Evolutionary conservation across 2,888 invertebrate genomes (phyloP).

Genomic region (Ptychoptera albimana): DNA sequence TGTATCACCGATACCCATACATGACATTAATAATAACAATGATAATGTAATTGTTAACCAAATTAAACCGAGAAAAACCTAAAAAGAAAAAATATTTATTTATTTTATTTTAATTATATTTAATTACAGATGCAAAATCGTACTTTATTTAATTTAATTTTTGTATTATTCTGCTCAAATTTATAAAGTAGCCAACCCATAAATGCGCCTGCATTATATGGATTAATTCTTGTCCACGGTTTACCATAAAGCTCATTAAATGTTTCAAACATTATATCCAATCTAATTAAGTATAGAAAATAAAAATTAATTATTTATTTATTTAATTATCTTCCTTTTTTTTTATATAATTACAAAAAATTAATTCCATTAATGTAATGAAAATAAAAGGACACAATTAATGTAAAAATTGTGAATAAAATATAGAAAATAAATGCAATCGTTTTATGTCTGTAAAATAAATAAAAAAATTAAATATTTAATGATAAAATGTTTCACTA

Average conservation of each 20-base stretch:
- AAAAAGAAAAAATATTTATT: neutral
- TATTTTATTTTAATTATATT: no score
- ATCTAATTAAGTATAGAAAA: slow-evolving; percentile 12
- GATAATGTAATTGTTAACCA: slow-evolving; percentile 13
- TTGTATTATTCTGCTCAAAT: slow-evolving; percentile 1
- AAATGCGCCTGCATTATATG: slow-evolving; percentile 19
- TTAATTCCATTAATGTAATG: neutral
- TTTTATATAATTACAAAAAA: neutral
- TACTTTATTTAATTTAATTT: no score
- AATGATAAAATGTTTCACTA: neutral
- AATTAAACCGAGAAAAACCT: slow-evolving; percentile 12
- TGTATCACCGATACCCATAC: slow-evolving; percentile 8
- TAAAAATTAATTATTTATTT: neutral
- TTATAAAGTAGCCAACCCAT: slow-evolving; percentile 18
- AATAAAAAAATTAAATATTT: no score
- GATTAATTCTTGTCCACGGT: slow-evolving; percentile 20
- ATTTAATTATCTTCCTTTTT: neutral
- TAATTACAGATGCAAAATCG: no score
- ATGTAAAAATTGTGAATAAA: neutral
- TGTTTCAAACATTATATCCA: slow-evolving; percentile 19
- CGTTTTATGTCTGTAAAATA: no score
- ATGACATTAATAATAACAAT: no score
- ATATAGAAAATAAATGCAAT: neutral
- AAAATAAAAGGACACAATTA: neutral
- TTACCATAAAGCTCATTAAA: slow-evolving; percentile 19